A percentile compares a stretch with the other conserved stretches of the same genome.
Conservation (phyloP, 2,888 invertebrate species). For the Megalurothrips usitatus region DNA sequence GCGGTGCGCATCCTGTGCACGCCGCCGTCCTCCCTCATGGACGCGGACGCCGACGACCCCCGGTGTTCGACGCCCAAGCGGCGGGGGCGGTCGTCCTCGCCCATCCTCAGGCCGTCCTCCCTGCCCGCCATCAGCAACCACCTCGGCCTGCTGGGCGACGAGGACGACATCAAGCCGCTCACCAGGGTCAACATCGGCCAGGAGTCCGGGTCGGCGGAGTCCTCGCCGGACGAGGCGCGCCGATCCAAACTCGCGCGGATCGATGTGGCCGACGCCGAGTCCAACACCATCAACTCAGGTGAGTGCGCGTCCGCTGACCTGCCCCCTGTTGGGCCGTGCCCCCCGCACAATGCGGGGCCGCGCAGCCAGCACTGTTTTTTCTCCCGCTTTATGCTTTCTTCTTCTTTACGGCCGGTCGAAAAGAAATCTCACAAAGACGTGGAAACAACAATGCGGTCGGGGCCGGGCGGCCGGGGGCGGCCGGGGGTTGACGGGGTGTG, state of each 20-base stretch:
- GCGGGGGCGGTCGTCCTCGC: constrained; percentile 46
- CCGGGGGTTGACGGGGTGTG: neutral
- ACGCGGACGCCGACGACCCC: constrained; percentile 42
- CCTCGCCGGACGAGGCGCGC: constrained; percentile 57
- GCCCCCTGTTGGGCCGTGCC: neutral
- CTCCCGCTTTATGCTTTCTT: neutral
- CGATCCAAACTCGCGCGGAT: constrained; percentile 68
- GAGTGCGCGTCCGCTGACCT: constrained; percentile 48
- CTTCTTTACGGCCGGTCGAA: constrained; percentile 44
- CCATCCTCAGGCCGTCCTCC: constrained; percentile 50
- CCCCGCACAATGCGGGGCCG: neutral
- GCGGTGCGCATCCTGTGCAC: constrained; percentile 47
- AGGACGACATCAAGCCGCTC: constrained; percentile 48
- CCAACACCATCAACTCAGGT: constrained; percentile 89
- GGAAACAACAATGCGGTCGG: neutral
- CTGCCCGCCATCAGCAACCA: constrained; percentile 44
- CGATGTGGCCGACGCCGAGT: constrained; percentile 81
- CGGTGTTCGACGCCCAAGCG: constrained; percentile 40
- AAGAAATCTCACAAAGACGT: constrained; percentile 46
- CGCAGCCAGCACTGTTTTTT: too few relatives aligned
- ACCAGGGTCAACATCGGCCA: constrained; percentile 53
- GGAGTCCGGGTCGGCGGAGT: constrained; percentile 54
- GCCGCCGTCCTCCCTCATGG: constrained; percentile 64
- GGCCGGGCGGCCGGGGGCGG: neutral
- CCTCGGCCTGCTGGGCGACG: constrained; percentile 44